Conservation (phyloP, 2,113 vertebrate genomes). For the Albula goreensis region DNA sequence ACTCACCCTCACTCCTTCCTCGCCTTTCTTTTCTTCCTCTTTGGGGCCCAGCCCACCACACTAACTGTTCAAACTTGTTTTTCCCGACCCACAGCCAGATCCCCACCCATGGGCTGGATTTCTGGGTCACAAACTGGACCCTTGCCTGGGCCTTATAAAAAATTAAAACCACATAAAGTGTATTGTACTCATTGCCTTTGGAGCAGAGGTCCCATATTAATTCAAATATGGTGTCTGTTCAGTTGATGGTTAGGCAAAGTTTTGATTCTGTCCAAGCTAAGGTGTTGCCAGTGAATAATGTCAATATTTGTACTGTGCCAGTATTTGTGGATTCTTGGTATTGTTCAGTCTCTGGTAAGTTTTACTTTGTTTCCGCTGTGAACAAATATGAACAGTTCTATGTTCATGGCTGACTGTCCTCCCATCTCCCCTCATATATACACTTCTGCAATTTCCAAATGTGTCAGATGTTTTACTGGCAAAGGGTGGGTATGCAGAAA, state of each 20-base stretch:
- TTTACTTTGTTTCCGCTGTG: neutral
- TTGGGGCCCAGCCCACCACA: neutral
- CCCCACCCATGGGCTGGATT: slow-evolving; percentile 26
- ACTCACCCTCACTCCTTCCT: neutral
- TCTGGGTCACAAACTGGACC: slow-evolving; percentile 16
- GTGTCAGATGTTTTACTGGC: neutral
- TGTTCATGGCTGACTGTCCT: neutral
- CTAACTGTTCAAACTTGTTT: slow-evolving; percentile 8
- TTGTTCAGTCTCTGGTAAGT: neutral
- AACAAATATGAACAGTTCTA: neutral
- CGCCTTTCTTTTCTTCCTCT: neutral
- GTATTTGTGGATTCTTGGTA: neutral
- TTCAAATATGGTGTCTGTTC: neutral
- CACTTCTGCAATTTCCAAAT: neutral
- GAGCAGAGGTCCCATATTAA: neutral
- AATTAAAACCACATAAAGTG: slow-evolving; percentile 11
- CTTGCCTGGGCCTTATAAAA: slow-evolving; percentile 24
- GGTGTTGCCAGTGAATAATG: neutral
- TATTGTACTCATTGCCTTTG: neutral
- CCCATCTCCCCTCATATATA: neutral
- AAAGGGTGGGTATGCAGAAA: neutral
- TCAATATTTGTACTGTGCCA: neutral
- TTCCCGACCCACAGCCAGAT: slow-evolving; percentile 9
- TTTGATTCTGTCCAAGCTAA: neutral
- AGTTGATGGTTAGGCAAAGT: neutral